Evolutionary conservation across 2,888 invertebrate genomes (phyloP).

Genomic region (Oasisia sp.): DNA sequence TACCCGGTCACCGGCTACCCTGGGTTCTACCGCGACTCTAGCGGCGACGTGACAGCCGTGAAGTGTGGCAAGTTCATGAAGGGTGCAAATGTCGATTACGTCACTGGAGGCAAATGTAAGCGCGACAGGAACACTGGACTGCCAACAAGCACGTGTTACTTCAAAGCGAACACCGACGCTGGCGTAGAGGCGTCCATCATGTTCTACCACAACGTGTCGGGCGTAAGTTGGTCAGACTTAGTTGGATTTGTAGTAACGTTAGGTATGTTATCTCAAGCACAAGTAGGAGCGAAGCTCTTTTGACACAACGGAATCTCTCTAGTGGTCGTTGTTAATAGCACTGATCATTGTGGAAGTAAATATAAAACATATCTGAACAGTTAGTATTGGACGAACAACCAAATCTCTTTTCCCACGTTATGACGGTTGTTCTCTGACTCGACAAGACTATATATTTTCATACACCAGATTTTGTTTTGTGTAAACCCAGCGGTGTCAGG

Average conservation of each 20-base stretch:
- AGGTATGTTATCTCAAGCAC: neutral
- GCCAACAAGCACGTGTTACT: neutral
- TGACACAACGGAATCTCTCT: too few species aligned
- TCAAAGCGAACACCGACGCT: neutral
- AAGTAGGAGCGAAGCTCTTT: neutral
- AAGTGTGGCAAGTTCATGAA: neutral
- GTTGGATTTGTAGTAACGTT: neutral
- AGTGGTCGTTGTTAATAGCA: too few species aligned
- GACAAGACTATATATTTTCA: too few species aligned
- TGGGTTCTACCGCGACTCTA: neutral
- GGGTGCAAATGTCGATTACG: neutral
- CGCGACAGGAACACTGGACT: neutral
- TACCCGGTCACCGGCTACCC: constrained; percentile 52
- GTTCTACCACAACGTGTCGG: neutral
- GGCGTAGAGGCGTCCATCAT: neutral
- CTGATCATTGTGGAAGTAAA: too few species aligned
- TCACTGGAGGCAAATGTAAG: neutral
- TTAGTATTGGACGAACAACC: too few species aligned
- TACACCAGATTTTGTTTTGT: too few species aligned
- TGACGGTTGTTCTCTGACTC: too few species aligned
- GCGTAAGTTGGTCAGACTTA: neutral
- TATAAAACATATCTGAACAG: too few species aligned
- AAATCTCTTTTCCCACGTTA: too few species aligned
- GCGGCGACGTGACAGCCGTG: neutral
- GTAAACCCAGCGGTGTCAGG: too few species aligned